Evolutionary conservation across 2,888 invertebrate species (phyloP).

Genomic region (Erebia palarica): DNA sequence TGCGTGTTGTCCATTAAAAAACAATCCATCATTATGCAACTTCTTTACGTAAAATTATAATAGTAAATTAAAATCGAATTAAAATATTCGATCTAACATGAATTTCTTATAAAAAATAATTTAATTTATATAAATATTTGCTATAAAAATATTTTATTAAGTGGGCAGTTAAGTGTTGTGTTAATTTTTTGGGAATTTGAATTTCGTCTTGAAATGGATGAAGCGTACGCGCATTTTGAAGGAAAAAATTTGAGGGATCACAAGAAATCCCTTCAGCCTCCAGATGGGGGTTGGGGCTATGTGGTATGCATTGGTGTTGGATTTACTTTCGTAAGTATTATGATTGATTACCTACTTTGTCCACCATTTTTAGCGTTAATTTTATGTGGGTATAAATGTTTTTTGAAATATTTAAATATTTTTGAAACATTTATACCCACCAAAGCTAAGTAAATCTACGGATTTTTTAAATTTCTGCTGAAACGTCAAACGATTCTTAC

Average conservation of each 20-base stretch:
- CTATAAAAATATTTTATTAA: not conserved
- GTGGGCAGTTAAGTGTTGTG: conserved; percentile 19
- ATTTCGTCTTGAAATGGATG: conserved; percentile 61
- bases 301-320: conserved; percentile 88
- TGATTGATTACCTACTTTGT: conserved; percentile 1
- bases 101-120: not conserved
- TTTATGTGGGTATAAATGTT: no score
- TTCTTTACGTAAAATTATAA: not conserved
- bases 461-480: no score
- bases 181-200: not conserved
- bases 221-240: conserved; percentile 72
- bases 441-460: no score
- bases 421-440: no score
- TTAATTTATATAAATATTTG: not conserved
- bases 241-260: conserved; percentile 44
- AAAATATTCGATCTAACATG: not conserved
- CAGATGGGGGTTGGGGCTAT: conserved; percentile 93
- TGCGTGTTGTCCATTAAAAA: conserved; percentile 38
- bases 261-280: conserved; percentile 69
- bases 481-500: no score
- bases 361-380: no score
- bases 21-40: not conserved
- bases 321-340: conserved; percentile 86
- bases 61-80: not conserved
- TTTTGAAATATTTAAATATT: no score